Base-by-base conservation (phyloP, 1,140 invertebrate species). In the Asbolus verrucosus region DNA sequence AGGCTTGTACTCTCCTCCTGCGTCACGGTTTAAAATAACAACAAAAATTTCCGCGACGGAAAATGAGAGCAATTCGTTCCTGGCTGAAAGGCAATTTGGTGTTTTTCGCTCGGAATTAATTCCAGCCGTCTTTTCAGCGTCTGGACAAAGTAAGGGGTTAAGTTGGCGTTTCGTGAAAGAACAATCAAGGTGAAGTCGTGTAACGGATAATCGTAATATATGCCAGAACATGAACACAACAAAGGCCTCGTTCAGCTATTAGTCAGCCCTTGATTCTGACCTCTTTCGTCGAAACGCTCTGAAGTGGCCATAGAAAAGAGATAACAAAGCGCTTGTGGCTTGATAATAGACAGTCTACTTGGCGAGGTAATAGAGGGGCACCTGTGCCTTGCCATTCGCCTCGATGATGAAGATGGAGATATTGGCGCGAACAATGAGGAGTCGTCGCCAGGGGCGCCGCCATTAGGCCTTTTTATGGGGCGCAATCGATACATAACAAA, bases 171-270 rank as follows among this genome's bases (percentile, higher is more conserved):
- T 54, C 21, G 27, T 27, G 46, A 54, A 54, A 21, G 27, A 54
- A 54, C 21, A 54, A 14, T 24, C 21, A 54, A 54, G 41, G 46
- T 54, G 11, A 54, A 27, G 46, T 54, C 46, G 21, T 11, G 9
- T 54, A 54, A 27, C 9, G 19, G 46, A 54, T 27, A 27, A 54
- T 54, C 21, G 46, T 69, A 69, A 69, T 69, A 65, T 69, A 69
- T 69, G 67, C 60, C 60, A 63, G 67, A 69, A 63, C 67, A 69
- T 69, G 60, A 46, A 69, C 67, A 54, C 50, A 69, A 43, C 31
- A 50, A 19, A 62, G 33, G 63, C 14, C 18, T 62, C 14, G 36
- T 46, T 46, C 19, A 33, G 27, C 63, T 30, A 31, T 30, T 62
- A 63, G 41, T 30, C 60, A 61, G 66, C 16, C 60, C 41, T 46